These are phyloP conservation scores for Dreissena rostriformis DNA, from an alignment of 1,140 invertebrate genomes.

Conservation along the genomic window DNA sequence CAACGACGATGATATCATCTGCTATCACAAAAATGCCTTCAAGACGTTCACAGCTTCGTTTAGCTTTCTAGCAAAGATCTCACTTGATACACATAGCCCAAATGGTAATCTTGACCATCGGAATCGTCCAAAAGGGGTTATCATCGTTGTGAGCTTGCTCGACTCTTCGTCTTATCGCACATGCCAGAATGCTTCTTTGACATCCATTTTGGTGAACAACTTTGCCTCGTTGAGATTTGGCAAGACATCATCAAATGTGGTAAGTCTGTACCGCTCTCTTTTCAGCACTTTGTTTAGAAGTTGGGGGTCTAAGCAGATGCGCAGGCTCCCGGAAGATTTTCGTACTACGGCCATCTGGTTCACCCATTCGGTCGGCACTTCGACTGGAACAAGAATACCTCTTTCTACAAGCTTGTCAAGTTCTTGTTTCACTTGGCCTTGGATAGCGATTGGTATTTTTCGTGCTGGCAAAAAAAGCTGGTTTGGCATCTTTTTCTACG, in stretches of 20 bases:
- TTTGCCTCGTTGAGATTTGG: conserved; percentile 9
- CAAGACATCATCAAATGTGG: conserved; percentile 18
- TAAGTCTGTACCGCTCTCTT: not conserved
- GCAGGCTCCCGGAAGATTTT: conserved; percentile 39
- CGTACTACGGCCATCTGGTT: not conserved
- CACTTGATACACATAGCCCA: conserved; percentile 68
- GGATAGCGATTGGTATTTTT: not conserved
- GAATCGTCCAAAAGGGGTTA: conserved; percentile 78
- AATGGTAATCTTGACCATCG: conserved; percentile 78
- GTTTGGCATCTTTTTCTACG: not conserved
- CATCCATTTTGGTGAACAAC: conserved; percentile 33
- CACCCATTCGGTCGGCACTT: conserved; percentile 62
- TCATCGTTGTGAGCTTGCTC: conserved; percentile 57
- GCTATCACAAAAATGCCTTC: conserved; percentile 46
- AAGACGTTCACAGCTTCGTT: conserved; percentile 30
- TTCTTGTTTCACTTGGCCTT: not conserved
- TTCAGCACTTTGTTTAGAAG: conserved; percentile 47
- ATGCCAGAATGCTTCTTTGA: conserved; percentile 61
- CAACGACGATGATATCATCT: conserved; percentile 47
- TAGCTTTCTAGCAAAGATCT: conserved; percentile 43
- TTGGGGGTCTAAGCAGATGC: conserved; percentile 65
- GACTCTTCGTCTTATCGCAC: conserved; percentile 70
- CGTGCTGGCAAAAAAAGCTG: not conserved
- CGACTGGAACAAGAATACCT: conserved; percentile 54
- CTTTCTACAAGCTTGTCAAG: not conserved